These are phyloP conservation scores for Carposina sasakii DNA, from an alignment of 1,140 invertebrate species.

Conservation along the genomic window DNA sequence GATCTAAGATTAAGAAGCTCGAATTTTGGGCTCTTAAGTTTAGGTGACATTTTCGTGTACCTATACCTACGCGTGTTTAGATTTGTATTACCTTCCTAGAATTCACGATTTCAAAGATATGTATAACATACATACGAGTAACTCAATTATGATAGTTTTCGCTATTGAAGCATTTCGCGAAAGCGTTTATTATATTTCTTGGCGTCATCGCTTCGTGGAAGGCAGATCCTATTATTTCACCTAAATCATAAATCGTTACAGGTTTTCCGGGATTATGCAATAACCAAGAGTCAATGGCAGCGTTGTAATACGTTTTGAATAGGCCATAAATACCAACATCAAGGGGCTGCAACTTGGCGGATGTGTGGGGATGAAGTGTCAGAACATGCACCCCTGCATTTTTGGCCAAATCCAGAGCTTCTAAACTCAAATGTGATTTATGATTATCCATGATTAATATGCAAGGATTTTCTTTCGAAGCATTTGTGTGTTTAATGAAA, in stretches of 20 bases:
- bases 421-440: slow-evolving; percentile 37
- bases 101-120: too few species aligned
- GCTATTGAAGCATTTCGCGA: slow-evolving; percentile 11
- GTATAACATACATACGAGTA: too few species aligned
- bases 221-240: slow-evolving; percentile 14
- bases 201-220: slow-evolving; percentile 21
- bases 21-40: too few species aligned
- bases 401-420: slow-evolving; percentile 35
- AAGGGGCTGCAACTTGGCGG: slow-evolving; percentile 60
- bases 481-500: slow-evolving; percentile 45
- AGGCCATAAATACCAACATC: slow-evolving; percentile 55
- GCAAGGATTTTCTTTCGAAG: slow-evolving; percentile 39
- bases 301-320: slow-evolving; percentile 43
- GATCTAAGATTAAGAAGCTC: too few species aligned
- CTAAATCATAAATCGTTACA: slow-evolving; percentile 22
- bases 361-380: slow-evolving; percentile 49
- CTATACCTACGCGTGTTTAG: too few species aligned
- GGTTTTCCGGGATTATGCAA: slow-evolving; percentile 22
- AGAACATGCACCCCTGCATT: slow-evolving; percentile 36
- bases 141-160: too few species aligned
- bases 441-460: slow-evolving; percentile 65
- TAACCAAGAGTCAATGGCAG: slow-evolving; percentile 39
- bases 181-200: slow-evolving; percentile 11
- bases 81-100: too few species aligned
- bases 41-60: too few species aligned